Evolutionary conservation across 1,140 invertebrate genomes (phyloP).

Genomic region (Achatina immaculata): DNA sequence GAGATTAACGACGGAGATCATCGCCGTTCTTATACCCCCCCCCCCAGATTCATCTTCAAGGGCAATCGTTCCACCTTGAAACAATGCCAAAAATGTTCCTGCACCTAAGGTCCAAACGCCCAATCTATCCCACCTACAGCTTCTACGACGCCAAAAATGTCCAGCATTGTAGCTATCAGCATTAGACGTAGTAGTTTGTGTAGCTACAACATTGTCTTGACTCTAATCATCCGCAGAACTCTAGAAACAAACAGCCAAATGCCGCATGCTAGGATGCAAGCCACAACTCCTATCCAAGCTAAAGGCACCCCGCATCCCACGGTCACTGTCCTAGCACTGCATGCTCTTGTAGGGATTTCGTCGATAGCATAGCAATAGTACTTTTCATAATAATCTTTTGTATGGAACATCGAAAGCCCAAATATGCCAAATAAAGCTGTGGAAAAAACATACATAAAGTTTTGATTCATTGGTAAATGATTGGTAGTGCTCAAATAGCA

Average conservation of each 20-base stretch:
- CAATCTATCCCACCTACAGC: too few species aligned
- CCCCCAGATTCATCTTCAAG: too few species aligned
- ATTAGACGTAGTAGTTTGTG: too few species aligned
- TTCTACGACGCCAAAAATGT: too few species aligned
- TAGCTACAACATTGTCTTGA: constrained; percentile 58
- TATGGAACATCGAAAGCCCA: constrained; percentile 58
- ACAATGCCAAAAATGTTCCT: too few species aligned
- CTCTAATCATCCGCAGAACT: constrained; percentile 54
- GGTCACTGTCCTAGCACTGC: constrained; percentile 44
- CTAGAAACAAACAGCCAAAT: constrained; percentile 55
- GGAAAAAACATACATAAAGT: constrained; percentile 5
- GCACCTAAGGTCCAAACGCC: too few species aligned
- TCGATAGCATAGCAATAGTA: constrained; percentile 53
- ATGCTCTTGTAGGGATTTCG: constrained; percentile 44
- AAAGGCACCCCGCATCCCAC: constrained; percentile 49
- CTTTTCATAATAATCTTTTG: constrained; percentile 56
- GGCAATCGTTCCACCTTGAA: too few species aligned
- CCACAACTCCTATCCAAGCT: constrained; percentile 56
- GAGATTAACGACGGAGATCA: too few species aligned
- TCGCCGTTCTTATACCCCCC: too few species aligned
- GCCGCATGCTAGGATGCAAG: constrained; percentile 48
- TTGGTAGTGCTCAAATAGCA: not conserved
- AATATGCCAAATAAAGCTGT: constrained; percentile 58
- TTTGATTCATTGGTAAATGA: not conserved
- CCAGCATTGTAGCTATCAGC: too few species aligned